Percentiles rank a stretch among this genome's conserved stretches.
phyloP scores from a whole-genome alignment of 2,797 vertebrate species.

The Pachyuromys duprasi region DNA sequence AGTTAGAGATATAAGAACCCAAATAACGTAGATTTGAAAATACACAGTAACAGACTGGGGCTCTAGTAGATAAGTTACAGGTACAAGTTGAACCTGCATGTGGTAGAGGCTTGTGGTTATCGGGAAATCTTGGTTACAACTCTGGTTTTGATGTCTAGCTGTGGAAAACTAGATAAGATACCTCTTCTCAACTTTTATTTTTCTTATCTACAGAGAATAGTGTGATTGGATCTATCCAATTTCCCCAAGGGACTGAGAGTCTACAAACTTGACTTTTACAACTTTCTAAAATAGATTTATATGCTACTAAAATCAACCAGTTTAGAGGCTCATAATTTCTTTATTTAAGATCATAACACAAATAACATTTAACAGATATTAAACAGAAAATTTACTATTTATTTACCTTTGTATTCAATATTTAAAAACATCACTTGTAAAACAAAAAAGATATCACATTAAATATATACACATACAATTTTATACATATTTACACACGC shows the following conservation, averaged over 20 bases:
- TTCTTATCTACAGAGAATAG: background rate
- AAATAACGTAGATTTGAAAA: too few species aligned
- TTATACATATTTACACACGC: too few species aligned
- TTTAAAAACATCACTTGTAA: background rate
- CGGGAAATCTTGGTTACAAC: background rate
- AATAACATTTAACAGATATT: background rate
- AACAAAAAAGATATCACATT: background rate
- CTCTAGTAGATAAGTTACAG: background rate
- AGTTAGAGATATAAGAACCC: too few species aligned
- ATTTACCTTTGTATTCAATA: background rate
- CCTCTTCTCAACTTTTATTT: background rate
- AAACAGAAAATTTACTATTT: background rate
- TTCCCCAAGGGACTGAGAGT: background rate
- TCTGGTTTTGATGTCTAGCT: background rate
- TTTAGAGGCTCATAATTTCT: background rate
- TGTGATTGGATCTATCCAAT: conserved; percentile 36
- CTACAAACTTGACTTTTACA: background rate
- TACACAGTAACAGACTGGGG: background rate
- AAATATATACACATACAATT: background rate
- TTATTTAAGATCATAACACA: background rate
- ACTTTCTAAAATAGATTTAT: conserved; percentile 1
- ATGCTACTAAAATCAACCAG: background rate
- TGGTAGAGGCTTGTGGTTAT: background rate
- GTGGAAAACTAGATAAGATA: background rate
- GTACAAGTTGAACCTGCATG: background rate